These are phyloP conservation scores for Phymastichus coffea DNA, from an alignment of 1,140 invertebrate genomes.

Conservation along the genomic window DNA sequence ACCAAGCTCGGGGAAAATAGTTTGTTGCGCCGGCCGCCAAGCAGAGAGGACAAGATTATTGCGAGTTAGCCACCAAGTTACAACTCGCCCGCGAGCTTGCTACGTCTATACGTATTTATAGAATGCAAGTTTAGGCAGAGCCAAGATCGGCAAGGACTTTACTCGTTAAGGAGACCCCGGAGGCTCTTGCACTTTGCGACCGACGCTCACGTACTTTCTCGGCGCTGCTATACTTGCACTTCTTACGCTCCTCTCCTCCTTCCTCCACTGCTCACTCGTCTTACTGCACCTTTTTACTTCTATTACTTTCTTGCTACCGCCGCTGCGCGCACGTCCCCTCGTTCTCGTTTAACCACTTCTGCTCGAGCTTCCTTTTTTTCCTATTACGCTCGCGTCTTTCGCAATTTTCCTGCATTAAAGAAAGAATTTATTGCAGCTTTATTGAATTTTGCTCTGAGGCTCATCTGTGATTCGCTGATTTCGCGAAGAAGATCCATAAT, in stretches of 20 bases:
- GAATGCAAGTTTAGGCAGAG: too few species aligned
- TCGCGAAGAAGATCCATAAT: too few species aligned
- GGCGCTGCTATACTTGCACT: neutral
- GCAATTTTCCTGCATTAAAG: neutral
- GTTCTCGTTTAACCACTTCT: neutral
- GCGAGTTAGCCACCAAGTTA: slow-evolving; percentile 28
- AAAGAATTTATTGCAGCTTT: neutral
- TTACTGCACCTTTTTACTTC: neutral
- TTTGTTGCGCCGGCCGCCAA: neutral
- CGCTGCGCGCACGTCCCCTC: neutral
- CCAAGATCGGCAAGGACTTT: slow-evolving; percentile 22
- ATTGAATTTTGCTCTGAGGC: neutral
- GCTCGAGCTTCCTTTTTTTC: neutral
- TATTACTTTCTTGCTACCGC: slow-evolving; percentile 12
- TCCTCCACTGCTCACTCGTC: neutral
- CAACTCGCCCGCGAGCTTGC: too few species aligned
- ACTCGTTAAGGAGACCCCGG: slow-evolving; percentile 23
- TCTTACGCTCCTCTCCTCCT: neutral
- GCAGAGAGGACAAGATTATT: slow-evolving; percentile 22
- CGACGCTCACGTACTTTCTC: neutral
- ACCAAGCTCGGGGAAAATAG: neutral
- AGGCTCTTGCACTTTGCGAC: slow-evolving; percentile 16
- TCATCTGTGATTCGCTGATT: too few species aligned
- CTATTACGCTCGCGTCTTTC: neutral
- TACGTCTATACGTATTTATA: too few species aligned